These are phyloP conservation scores for Simalia tracyae DNA, from an alignment of 2,797 vertebrate species.

Conservation along the genomic window DNA sequence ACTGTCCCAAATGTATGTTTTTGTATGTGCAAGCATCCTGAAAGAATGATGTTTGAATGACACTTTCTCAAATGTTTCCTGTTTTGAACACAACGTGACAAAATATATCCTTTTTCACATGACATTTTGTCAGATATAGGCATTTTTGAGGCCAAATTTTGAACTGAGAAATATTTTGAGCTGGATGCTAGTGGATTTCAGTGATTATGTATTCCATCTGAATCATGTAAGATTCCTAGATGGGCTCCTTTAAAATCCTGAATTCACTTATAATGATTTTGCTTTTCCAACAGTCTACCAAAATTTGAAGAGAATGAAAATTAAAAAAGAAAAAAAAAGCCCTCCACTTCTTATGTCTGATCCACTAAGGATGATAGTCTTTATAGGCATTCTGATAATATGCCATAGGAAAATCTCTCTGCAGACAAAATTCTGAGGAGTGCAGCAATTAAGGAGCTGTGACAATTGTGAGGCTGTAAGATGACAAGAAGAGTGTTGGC, in stretches of 20 bases:
- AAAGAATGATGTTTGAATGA: background rate
- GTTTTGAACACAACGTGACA: background rate
- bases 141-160: background rate
- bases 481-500: constrained; percentile 34
- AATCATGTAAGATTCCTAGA: background rate
- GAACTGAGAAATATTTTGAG: background rate
- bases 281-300: background rate
- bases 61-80: background rate
- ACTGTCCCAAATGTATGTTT: background rate
- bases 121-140: background rate
- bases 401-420: constrained; percentile 7
- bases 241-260: background rate
- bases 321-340: background rate
- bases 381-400: constrained; percentile 10
- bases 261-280: background rate
- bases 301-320: background rate
- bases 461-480: constrained; percentile 33
- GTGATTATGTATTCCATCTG: background rate
- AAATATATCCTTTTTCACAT: background rate
- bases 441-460: constrained; percentile 32
- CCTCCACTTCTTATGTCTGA: background rate
- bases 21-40: background rate
- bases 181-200: background rate
- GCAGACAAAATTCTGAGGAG: constrained; percentile 18
- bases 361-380: background rate